Conservation (phyloP, 1,140 invertebrate species). For the Ephestia elutella region DNA sequence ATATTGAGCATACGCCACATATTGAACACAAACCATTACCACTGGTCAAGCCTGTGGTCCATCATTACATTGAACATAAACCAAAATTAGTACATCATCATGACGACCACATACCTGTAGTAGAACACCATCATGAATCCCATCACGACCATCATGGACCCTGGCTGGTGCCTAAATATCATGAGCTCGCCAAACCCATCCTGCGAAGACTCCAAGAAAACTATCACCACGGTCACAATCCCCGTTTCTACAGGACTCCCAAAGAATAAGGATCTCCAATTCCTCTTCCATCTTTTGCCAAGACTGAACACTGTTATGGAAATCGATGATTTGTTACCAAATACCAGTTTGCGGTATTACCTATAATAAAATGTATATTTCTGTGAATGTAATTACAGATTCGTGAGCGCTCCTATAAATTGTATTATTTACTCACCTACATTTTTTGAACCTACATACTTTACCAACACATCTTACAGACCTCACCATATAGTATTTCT, state of each 20-base stretch:
- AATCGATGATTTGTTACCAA: too few relatives aligned
- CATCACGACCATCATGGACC: constrained; percentile 13
- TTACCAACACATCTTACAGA: not conserved
- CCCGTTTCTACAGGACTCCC: constrained; percentile 2
- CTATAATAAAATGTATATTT: too few relatives aligned
- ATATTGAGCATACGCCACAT: too few relatives aligned
- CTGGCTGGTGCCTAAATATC: constrained; percentile 10
- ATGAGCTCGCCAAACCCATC: constrained; percentile 7
- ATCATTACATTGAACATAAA: not conserved
- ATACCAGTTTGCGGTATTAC: too few relatives aligned
- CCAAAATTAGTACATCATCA: not conserved
- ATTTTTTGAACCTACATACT: not conserved
- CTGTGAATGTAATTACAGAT: too few relatives aligned
- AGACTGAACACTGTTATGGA: not conserved
- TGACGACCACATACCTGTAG: not conserved
- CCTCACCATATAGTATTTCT: too few relatives aligned
- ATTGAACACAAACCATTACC: not conserved
- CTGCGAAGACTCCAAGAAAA: not conserved
- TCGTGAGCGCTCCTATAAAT: too few relatives aligned
- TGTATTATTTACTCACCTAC: too few relatives aligned
- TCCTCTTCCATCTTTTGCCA: not conserved
- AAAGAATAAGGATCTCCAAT: not conserved
- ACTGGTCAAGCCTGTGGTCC: not conserved
- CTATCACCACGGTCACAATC: constrained; percentile 12
- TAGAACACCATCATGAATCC: constrained; percentile 14